Conservation (phyloP, 1,140 invertebrate genomes). For the Drosophila paulistorum region DNA sequence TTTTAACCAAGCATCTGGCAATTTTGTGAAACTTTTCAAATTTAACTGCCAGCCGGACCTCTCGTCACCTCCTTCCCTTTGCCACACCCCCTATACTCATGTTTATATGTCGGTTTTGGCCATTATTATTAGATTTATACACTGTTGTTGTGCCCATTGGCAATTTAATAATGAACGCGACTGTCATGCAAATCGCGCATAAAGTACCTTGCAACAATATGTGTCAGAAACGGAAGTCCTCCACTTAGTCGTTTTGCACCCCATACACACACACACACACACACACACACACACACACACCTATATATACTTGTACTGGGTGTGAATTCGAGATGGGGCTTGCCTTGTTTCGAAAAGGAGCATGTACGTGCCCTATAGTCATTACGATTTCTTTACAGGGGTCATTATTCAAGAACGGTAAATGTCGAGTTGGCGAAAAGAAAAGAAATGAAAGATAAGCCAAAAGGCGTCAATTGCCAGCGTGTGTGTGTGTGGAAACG, state of each 20-base stretch:
- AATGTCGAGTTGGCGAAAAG: constrained; percentile 54
- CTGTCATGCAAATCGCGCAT: constrained; percentile 76
- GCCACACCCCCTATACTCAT: constrained; percentile 34
- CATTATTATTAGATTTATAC: constrained; percentile 3
- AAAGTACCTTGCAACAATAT: constrained; percentile 78
- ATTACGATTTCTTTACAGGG: constrained; percentile 66
- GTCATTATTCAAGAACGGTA: constrained; percentile 73
- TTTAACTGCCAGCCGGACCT: background rate
- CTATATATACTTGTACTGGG: too few relatives aligned
- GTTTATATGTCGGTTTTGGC: constrained; percentile 9
- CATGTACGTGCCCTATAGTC: constrained; percentile 73
- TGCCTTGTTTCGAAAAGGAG: constrained; percentile 50
- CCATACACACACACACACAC: background rate
- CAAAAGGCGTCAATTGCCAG: constrained; percentile 1
- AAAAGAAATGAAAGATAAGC: constrained; percentile 33
- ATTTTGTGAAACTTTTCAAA: constrained; percentile 1
- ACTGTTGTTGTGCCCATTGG: constrained; percentile 30
- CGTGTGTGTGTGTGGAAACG: constrained; percentile 1
- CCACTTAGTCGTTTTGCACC: constrained; percentile 58
- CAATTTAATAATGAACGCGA: constrained; percentile 63
- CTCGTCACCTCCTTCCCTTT: background rate
- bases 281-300: background rate
- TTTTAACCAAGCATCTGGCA: constrained; percentile 28
- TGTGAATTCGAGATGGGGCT: background rate
- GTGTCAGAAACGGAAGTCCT: constrained; percentile 74